Percentiles rank a stretch among this genome's conserved stretches.
Evolutionary conservation across 1,140 invertebrate genomes (phyloP).

Genomic region (Ostrea edulis): DNA sequence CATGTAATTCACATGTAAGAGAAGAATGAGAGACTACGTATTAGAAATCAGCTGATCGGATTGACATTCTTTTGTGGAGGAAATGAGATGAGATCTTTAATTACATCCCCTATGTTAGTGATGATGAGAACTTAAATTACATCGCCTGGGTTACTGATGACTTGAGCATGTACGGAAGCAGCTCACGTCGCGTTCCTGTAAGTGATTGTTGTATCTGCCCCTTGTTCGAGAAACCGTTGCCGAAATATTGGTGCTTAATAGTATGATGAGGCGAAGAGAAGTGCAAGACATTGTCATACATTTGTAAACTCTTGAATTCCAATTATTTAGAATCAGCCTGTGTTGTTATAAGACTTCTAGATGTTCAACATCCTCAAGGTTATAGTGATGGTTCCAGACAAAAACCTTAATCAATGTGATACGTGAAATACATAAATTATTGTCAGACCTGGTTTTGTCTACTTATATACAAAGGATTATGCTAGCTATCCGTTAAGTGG

Average conservation of each 20-base stretch:
- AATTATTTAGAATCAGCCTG: background rate
- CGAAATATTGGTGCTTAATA: background rate
- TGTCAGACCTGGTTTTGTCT: too few species aligned
- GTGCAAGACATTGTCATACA: background rate
- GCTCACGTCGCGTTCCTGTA: background rate
- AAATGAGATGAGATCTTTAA: background rate
- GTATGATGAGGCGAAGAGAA: background rate
- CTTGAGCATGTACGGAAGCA: background rate
- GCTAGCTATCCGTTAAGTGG: too few species aligned
- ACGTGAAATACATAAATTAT: too few species aligned
- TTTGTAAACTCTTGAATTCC: background rate
- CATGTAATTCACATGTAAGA: too few species aligned
- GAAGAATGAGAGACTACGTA: too few species aligned
- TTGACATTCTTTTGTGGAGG: conserved; percentile 16
- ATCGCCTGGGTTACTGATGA: background rate
- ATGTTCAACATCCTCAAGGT: background rate
- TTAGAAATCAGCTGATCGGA: conserved; percentile 2
- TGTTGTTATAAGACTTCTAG: background rate
- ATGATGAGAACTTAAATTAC: background rate
- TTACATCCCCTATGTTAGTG: too few species aligned
- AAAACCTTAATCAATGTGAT: too few species aligned
- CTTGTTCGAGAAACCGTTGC: background rate
- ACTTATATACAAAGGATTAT: too few species aligned
- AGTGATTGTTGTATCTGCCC: background rate
- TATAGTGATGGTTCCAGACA: too few species aligned